These are phyloP conservation scores for Nowickia ferox DNA, from an alignment of 2,888 invertebrate species.

Conservation along the genomic window DNA sequence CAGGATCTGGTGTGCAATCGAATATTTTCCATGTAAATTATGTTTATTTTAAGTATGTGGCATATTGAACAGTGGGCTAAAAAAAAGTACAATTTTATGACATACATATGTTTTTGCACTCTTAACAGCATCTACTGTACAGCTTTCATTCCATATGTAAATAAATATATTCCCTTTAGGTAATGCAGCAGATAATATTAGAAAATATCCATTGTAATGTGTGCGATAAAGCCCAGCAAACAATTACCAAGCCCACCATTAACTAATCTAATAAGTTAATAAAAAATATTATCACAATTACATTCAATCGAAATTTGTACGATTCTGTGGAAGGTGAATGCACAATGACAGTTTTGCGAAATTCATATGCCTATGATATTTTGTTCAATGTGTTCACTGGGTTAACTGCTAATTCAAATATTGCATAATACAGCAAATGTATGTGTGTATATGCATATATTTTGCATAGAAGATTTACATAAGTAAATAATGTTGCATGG, in stretches of 20 bases:
- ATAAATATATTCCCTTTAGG: not conserved
- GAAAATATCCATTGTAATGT: not conserved
- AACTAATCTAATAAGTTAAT: too few species aligned
- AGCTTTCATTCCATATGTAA: not conserved
- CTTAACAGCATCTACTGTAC: not conserved
- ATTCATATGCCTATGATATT: not conserved
- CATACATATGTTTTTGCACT: not conserved
- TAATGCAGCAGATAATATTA: not conserved
- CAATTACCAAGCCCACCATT: not conserved
- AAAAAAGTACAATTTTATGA: not conserved
- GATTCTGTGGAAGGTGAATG: too few species aligned
- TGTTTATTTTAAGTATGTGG: not conserved
- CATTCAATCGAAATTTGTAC: too few species aligned
- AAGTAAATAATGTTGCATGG: constrained; percentile 60
- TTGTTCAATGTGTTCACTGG: constrained; percentile 16
- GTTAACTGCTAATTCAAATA: constrained; percentile 3
- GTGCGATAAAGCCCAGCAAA: not conserved
- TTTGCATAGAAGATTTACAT: constrained; percentile 66
- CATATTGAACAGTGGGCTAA: constrained; percentile 10
- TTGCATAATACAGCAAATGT: constrained; percentile 1
- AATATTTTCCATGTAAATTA: constrained; percentile 41
- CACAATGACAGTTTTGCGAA: too few species aligned
- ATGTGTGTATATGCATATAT: not conserved
- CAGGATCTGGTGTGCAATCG: constrained; percentile 20
- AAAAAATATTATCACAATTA: too few species aligned